Percentiles rank a stretch among this genome's conserved stretches.
Evolutionary conservation across 2,113 vertebrate genomes (phyloP).

Genomic region (Gallinago undulata): DNA sequence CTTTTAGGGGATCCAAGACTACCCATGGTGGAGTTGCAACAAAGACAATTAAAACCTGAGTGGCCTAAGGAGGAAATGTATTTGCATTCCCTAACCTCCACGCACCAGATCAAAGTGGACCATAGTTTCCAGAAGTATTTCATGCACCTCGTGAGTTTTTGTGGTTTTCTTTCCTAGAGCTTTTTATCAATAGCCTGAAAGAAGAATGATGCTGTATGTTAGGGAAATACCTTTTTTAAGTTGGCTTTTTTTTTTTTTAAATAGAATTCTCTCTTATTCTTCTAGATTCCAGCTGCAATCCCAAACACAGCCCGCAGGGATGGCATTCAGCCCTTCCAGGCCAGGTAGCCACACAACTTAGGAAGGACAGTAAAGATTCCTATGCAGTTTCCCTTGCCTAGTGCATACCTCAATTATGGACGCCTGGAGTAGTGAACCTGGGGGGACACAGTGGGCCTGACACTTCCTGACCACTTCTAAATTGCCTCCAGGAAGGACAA

Average conservation of each 20-base stretch:
- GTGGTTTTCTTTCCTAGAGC: neutral
- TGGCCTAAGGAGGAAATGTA: neutral
- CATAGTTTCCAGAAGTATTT: neutral
- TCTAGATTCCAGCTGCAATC: neutral
- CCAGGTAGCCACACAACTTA: neutral
- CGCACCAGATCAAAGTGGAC: neutral
- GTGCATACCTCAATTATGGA: neutral
- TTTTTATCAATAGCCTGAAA: neutral
- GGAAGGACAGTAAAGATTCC: neutral
- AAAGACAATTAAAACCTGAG: neutral
- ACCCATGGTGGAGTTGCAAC: neutral
- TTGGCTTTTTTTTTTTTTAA: neutral
- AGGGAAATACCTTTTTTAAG: neutral
- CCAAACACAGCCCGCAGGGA: neutral
- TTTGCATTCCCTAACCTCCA: neutral
- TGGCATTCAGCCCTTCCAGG: neutral
- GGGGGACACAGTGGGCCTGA: neutral
- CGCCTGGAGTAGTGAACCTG: neutral
- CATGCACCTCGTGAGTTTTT: neutral
- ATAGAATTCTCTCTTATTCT: neutral
- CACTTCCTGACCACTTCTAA: constrained; percentile 27
- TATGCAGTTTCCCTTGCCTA: neutral
- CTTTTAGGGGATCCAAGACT: neutral
- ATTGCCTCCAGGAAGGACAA: constrained; percentile 51
- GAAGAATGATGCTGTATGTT: neutral